Evolutionary conservation across 2,113 vertebrate genomes (phyloP).

Genomic region (Ranitomeya variabilis): DNA sequence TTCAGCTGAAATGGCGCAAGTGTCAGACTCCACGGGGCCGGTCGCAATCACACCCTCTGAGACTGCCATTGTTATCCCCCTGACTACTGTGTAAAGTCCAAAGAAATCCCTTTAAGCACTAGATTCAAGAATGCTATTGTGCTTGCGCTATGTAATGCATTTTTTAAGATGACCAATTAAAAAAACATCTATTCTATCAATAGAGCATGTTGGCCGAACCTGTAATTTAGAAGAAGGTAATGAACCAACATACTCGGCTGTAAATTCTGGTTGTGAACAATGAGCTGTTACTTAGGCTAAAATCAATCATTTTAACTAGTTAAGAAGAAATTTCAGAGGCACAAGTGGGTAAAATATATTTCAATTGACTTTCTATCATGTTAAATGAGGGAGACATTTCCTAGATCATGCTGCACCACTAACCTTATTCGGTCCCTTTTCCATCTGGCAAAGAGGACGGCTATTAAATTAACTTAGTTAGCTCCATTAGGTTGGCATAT

Average conservation of each 20-base stretch:
- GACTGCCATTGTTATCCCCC: no score
- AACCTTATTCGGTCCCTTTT: slow-evolving; percentile 29
- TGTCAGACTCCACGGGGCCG: no score
- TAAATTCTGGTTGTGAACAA: neutral
- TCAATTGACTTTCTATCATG: slow-evolving; percentile 18
- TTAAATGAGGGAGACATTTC: slow-evolving; percentile 34
- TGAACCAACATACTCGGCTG: neutral
- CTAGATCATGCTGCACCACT: neutral
- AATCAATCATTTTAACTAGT: slow-evolving; percentile 25
- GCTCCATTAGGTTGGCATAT: slow-evolving; percentile 39
- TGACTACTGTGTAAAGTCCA: no score
- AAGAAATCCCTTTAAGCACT: neutral
- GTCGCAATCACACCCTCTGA: no score
- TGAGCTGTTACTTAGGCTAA: neutral
- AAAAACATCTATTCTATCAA: neutral
- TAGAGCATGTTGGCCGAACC: neutral
- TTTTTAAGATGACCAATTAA: neutral
- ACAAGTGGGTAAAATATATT: slow-evolving; percentile 14
- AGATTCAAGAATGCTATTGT: neutral
- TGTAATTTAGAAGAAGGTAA: neutral
- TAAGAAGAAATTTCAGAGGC: neutral
- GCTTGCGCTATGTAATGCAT: neutral
- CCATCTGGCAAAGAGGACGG: slow-evolving; percentile 29
- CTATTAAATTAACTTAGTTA: slow-evolving; percentile 48
- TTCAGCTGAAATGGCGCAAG: no score